Base-by-base conservation (phyloP, 2,888 invertebrate species). In the Habroteleia sp. region DNA sequence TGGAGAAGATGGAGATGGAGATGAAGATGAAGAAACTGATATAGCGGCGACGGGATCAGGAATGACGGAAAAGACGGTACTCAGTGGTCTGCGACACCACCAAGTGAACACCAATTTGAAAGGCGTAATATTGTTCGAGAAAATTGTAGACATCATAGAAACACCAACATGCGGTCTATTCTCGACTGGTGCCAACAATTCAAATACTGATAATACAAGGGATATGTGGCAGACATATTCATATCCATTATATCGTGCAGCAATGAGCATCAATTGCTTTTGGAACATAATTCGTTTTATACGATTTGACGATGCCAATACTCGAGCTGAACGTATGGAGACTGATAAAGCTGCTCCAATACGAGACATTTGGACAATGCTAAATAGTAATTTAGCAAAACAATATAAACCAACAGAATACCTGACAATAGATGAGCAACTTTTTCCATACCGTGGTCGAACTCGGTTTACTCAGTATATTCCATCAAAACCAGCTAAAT, bases 371-470 rank as follows among this genome's bases (percentile, higher is more conserved):
- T 84, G 82, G 82, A 76, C 60, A 75, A 83, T 83, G 81, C 44
- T 84, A 7, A 84, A 82, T 72, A 62, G 41, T 29, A 84, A 83
- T 79, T 76, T 83, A 42, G 27, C 48, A 25, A 74, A 78, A 56
- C 16, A 63, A 14, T 85, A 84, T 73, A 76, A 76, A 29, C 80
- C 82, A 60, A 76, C 74, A 14, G 82, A 74, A 52, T 54, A 75
- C 65, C 31, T 84, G 25, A 84, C 82, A 23, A 73, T 84, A 16
- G 83, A 84, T 41, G 83, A 83, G 46, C 81, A 84, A 60, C 63
- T 83, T 7, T 81, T 60, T 75, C 78, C 82, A 17, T 84, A 73
- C 60, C 74, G 82, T n/a, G 81, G 81, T 13, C 69, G 77, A 14
- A 81, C 81, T 17, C 58, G 52, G 54, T 84, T 83, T 46, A 82